A percentile compares a stretch with the other conserved stretches of the same genome.
These are phyloP conservation scores for Caenorhabditis latens DNA, from an alignment of 1,140 invertebrate species.

Conservation along the genomic window DNA sequence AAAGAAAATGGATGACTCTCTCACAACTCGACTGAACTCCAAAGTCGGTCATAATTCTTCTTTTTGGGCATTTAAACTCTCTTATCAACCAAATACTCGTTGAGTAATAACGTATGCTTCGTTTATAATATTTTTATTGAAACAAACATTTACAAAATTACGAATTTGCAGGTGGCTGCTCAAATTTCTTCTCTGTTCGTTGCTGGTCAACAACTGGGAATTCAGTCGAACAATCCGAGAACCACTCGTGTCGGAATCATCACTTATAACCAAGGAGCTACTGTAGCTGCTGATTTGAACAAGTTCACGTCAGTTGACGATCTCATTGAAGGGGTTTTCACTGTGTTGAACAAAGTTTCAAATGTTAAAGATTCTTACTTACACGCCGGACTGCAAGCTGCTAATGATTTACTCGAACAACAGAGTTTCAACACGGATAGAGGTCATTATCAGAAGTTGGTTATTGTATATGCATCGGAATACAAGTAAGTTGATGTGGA, in stretches of 20 bases:
- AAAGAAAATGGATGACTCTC: too few species aligned
- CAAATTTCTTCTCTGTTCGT: not conserved
- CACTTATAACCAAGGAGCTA: not conserved
- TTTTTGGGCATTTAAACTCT: too few species aligned
- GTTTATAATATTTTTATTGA: too few species aligned
- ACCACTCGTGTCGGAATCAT: not conserved
- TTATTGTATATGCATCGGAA: constrained; percentile 21
- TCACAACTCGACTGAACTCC: too few species aligned
- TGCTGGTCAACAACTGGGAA: not conserved
- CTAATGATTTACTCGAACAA: not conserved
- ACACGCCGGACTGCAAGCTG: constrained; percentile 1
- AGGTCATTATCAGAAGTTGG: constrained; percentile 27
- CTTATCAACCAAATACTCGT: too few species aligned
- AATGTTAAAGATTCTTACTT: not conserved
- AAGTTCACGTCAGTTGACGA: not conserved
- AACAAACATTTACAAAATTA: not conserved
- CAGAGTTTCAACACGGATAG: constrained; percentile 3
- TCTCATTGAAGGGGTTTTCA: not conserved
- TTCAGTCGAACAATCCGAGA: not conserved
- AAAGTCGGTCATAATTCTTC: too few species aligned
- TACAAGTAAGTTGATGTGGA: not conserved
- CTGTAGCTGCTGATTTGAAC: not conserved
- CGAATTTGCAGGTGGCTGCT: not conserved
- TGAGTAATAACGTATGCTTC: too few species aligned
- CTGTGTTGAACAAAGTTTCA: not conserved